These are phyloP conservation scores for Drosophila oshimai DNA, from an alignment of 1,140 invertebrate genomes.

Conservation along the genomic window DNA sequence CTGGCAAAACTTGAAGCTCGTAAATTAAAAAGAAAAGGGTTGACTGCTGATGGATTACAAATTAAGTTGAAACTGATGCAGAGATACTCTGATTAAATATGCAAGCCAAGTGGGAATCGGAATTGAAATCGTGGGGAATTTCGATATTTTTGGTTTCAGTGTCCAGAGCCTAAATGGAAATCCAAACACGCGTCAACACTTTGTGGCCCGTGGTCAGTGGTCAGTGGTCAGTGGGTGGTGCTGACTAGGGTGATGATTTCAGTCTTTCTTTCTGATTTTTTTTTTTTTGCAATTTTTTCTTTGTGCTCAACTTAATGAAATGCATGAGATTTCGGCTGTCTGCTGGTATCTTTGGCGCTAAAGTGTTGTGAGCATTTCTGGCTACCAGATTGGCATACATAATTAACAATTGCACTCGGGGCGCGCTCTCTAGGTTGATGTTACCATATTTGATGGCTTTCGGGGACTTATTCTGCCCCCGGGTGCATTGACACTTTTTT, in stretches of 20 bases:
- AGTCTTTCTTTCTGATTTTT: neutral
- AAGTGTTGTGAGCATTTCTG: slow-evolving; percentile 71
- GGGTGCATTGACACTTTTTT: slow-evolving; percentile 63
- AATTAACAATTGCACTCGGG: slow-evolving; percentile 69
- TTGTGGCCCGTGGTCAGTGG: slow-evolving; percentile 44
- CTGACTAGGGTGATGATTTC: slow-evolving; percentile 9
- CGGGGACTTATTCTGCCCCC: slow-evolving; percentile 2
- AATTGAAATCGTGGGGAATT: slow-evolving; percentile 47
- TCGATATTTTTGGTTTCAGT: slow-evolving; percentile 4
- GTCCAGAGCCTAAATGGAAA: slow-evolving; percentile 64
- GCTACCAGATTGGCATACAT: slow-evolving; percentile 69
- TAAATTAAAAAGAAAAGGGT: slow-evolving; percentile 50
- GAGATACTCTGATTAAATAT: slow-evolving; percentile 68
- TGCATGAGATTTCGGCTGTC: slow-evolving; percentile 49
- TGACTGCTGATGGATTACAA: slow-evolving; percentile 70
- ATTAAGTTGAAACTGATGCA: slow-evolving; percentile 56
- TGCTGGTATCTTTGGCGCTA: slow-evolving; percentile 23
- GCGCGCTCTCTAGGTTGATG: slow-evolving; percentile 44
- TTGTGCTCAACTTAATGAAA: slow-evolving; percentile 48
- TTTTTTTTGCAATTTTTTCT: slow-evolving; percentile 11
- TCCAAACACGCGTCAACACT: slow-evolving; percentile 74
- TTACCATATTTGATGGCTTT: slow-evolving; percentile 15
- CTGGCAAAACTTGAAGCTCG: slow-evolving; percentile 37
- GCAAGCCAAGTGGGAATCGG: slow-evolving; percentile 48
- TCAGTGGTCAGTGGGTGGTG: slow-evolving; percentile 23